Conservation (phyloP, 2,113 vertebrate species). For the Caracal caracal region DNA sequence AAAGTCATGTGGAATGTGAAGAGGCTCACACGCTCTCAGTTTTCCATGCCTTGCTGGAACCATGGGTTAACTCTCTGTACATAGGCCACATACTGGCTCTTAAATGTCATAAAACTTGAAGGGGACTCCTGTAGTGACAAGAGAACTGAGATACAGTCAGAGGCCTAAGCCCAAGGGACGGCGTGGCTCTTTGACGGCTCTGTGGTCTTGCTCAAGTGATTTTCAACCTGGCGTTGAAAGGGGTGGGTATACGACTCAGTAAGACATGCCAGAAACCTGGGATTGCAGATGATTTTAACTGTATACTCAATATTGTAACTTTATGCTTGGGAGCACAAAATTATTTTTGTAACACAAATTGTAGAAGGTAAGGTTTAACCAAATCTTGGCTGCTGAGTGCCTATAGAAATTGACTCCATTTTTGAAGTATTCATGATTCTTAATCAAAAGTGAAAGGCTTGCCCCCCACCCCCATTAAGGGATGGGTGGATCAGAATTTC, state of each 20-base stretch:
- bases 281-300: not conserved
- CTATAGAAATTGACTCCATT: not conserved
- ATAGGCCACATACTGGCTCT: not conserved
- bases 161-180: not conserved
- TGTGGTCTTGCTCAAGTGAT: not conserved
- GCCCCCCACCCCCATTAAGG: not conserved
- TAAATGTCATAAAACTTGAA: not conserved
- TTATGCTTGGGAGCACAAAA: not conserved
- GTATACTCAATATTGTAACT: not conserved
- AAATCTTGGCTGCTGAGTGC: not conserved
- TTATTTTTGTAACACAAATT: slow-evolving; percentile 3
- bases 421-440: not conserved
- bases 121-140: not conserved
- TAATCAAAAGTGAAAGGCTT: not conserved
- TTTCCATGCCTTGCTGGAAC: not conserved
- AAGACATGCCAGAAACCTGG: not conserved
- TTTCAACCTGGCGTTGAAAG: not conserved
- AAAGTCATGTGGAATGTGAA: not conserved
- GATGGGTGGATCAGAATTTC: not conserved
- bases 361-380: not conserved
- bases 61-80: not conserved
- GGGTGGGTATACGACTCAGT: not conserved
- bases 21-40: not conserved
- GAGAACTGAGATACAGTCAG: not conserved
- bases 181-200: not conserved